These are phyloP conservation scores for Takifugu bimaculatus DNA, from an alignment of 2,113 vertebrate species.

Conservation along the genomic window DNA sequence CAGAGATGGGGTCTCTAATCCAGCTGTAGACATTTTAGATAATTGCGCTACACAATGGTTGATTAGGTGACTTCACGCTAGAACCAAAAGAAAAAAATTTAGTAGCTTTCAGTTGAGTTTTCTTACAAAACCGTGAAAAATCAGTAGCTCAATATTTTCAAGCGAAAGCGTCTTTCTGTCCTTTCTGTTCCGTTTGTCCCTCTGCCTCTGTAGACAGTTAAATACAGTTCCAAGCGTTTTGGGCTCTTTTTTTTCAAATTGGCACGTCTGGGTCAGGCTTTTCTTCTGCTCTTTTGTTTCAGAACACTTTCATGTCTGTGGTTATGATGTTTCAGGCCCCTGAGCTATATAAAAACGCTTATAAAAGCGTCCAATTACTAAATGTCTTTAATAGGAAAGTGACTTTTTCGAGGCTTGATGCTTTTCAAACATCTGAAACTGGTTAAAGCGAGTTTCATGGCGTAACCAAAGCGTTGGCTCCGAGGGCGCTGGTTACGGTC, in stretches of 20 bases:
- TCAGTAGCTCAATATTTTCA: too few relatives aligned
- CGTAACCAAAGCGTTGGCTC: slow-evolving; percentile 31
- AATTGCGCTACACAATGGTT: too few relatives aligned
- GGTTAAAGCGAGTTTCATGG: slow-evolving; percentile 31
- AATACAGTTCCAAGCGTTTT: neutral
- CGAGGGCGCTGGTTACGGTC: slow-evolving; percentile 30
- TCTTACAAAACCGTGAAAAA: too few relatives aligned
- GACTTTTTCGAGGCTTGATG: slow-evolving; percentile 26
- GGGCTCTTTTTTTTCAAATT: slow-evolving; percentile 5
- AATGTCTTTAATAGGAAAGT: slow-evolving; percentile 33
- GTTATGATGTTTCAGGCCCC: slow-evolving; percentile 1
- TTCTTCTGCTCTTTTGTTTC: slow-evolving; percentile 21
- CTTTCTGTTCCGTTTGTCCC: neutral
- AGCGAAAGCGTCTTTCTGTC: neutral
- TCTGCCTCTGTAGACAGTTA: neutral
- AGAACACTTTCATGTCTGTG: slow-evolving; percentile 23
- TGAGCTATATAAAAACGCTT: slow-evolving; percentile 19
- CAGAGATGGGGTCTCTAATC: too few relatives aligned
- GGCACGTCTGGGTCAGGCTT: slow-evolving; percentile 7
- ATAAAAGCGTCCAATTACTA: slow-evolving; percentile 39
- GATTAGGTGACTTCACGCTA: too few relatives aligned
- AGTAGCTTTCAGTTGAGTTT: too few relatives aligned
- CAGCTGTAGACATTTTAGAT: too few relatives aligned
- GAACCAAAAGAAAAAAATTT: neutral
- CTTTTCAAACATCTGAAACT: slow-evolving; percentile 35